These are phyloP conservation scores for Pseudopleuronectes americanus DNA, from an alignment of 2,797 vertebrate species.

Conservation along the genomic window DNA sequence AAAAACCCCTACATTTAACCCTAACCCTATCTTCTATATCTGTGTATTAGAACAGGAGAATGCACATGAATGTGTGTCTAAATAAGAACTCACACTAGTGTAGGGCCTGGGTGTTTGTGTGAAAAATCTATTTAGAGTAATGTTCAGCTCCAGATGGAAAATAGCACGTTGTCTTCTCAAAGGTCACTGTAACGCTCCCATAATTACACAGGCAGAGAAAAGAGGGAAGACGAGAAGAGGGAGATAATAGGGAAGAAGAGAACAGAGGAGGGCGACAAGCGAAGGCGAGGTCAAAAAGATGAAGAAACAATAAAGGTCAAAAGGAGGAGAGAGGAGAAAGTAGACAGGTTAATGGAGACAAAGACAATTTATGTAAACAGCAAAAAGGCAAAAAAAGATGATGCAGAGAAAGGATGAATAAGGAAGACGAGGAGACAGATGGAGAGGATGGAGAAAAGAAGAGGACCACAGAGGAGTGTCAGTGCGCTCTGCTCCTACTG, in stretches of 20 bases:
- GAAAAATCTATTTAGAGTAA: slow-evolving; percentile 13
- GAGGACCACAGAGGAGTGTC: slow-evolving; percentile 29
- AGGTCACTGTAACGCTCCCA: slow-evolving; percentile 21
- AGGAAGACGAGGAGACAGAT: slow-evolving; percentile 54
- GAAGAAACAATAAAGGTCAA: not conserved
- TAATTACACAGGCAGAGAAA: slow-evolving; percentile 58
- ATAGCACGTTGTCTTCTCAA: slow-evolving; percentile 55
- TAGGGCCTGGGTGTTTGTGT: not conserved
- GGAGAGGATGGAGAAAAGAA: slow-evolving; percentile 38
- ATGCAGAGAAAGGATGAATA: slow-evolving; percentile 51
- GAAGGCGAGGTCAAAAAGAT: not conserved
- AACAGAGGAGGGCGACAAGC: not conserved
- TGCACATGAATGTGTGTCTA: not conserved
- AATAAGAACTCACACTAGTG: not conserved
- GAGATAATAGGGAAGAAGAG: not conserved
- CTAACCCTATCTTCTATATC: too few relatives aligned
- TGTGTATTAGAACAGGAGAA: not conserved
- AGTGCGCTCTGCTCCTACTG: slow-evolving; percentile 29
- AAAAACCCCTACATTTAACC: not conserved
- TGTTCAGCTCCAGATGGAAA: slow-evolving; percentile 29
- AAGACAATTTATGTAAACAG: slow-evolving; percentile 23
- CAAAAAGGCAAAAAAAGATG: slow-evolving; percentile 5
- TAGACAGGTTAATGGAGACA: slow-evolving; percentile 10
- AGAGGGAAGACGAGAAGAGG: not conserved
- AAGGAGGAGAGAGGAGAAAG: slow-evolving; percentile 7